Percentiles rank a stretch among this genome's conserved stretches.
These are phyloP conservation scores for Odontamblyopus rebecca DNA, from an alignment of 2,797 vertebrate species.

Conservation along the genomic window DNA sequence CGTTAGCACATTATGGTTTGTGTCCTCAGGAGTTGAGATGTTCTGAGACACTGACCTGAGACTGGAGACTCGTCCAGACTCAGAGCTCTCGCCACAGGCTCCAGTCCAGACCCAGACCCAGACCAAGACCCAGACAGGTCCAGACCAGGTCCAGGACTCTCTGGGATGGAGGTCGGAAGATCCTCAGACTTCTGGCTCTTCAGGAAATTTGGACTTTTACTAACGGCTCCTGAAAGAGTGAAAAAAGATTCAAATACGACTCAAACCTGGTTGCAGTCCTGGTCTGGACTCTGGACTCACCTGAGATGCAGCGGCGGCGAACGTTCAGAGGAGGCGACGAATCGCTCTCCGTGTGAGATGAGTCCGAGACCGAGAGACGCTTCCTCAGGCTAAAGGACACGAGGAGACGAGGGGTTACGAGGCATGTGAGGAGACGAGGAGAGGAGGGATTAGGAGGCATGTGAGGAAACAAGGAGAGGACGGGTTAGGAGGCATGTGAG, in stretches of 20 bases:
- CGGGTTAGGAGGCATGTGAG: too few species aligned
- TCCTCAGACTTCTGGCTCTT: slow-evolving; percentile 78
- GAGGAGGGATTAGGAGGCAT: too few species aligned
- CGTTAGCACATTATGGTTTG: too few species aligned
- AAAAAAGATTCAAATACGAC: neutral
- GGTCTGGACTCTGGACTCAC: too few species aligned
- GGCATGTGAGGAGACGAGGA: too few species aligned
- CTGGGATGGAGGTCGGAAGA: slow-evolving; percentile 79
- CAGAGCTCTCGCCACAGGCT: slow-evolving; percentile 82
- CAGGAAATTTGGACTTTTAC: slow-evolving; percentile 68
- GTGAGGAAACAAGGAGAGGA: too few species aligned
- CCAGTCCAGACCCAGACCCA: neutral
- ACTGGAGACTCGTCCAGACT: slow-evolving; percentile 82
- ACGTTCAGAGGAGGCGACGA: slow-evolving; percentile 92
- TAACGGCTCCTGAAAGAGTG: slow-evolving; percentile 31
- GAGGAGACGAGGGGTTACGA: neutral
- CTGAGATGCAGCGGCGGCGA: slow-evolving; percentile 88
- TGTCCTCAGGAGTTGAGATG: too few species aligned
- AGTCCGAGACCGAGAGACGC: slow-evolving; percentile 92
- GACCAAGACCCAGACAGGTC: neutral
- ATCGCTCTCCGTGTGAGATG: slow-evolving; percentile 96
- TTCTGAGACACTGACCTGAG: neutral
- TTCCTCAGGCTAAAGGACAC: slow-evolving; percentile 83
- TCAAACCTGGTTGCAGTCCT: too few species aligned
- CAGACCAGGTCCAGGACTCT: slow-evolving; percentile 28